phyloP scores from a whole-genome alignment of 2,113 vertebrate species.

The Cercopithecus mona region DNA sequence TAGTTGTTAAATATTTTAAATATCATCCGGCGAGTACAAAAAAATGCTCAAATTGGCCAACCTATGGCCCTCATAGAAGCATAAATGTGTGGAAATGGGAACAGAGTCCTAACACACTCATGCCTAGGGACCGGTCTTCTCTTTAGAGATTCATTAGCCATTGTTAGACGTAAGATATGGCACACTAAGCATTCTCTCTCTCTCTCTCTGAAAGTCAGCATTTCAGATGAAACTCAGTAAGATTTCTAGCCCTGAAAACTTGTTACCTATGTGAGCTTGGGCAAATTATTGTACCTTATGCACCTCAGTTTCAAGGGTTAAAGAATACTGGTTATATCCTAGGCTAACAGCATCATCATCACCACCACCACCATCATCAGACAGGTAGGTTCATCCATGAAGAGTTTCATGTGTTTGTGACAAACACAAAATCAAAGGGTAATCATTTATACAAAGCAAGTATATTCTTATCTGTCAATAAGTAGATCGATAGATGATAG shows the following conservation, averaged over 20 bases:
- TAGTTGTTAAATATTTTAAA: background rate
- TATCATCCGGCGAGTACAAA: background rate
- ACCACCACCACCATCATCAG: background rate
- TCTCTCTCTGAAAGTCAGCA: background rate
- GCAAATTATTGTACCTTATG: background rate
- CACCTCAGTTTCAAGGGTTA: background rate
- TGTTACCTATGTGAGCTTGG: background rate
- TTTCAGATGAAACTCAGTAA: background rate
- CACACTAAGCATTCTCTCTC: too few species aligned
- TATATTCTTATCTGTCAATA: background rate
- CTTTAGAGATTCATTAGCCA: background rate
- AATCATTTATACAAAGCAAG: background rate
- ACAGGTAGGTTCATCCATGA: background rate
- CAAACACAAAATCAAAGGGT: background rate
- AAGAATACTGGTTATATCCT: background rate
- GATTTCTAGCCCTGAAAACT: background rate
- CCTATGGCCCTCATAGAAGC: background rate
- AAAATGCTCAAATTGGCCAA: slow-evolving; percentile 34
- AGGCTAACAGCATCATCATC: background rate
- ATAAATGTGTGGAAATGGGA: slow-evolving; percentile 2
- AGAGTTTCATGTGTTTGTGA: background rate
- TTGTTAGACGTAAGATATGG: background rate
- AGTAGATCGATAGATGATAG: background rate
- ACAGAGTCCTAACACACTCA: background rate
- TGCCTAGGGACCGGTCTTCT: background rate